Percentiles rank a stretch among this genome's conserved stretches.
Evolutionary conservation across 2,797 vertebrate species (phyloP).

Genomic region (Cyclopterus lumpus): DNA sequence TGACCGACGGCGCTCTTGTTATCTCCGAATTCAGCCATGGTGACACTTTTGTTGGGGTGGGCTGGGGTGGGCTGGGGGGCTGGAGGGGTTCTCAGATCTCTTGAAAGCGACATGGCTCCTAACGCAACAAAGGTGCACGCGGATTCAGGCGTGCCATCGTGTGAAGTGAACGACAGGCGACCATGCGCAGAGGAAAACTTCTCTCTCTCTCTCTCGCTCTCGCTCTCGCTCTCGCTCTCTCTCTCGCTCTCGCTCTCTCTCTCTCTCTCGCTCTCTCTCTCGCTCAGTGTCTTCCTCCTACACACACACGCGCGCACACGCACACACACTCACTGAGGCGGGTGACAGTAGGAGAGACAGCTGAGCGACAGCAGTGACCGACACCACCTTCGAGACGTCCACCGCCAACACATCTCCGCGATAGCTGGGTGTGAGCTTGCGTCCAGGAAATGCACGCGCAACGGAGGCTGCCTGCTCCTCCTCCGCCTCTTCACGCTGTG

Average conservation of each 20-base stretch:
- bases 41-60: conserved; percentile 21
- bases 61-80: too few relatives aligned
- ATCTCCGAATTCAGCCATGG: conserved; percentile 87
- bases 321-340: neutral
- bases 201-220: conserved; percentile 36
- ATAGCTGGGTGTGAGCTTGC: conserved; percentile 49
- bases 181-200: conserved; percentile 64
- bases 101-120: conserved; percentile 24
- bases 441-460: conserved; percentile 40
- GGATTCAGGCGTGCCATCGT: conserved; percentile 62
- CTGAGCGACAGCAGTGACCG: conserved; percentile 42
- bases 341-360: conserved; percentile 15
- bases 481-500: neutral
- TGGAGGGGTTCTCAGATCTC: conserved; percentile 8
- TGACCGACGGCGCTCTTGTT: conserved; percentile 81
- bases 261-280: conserved; percentile 33
- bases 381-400: conserved; percentile 59
- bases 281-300: neutral
- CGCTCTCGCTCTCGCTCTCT: conserved; percentile 1
- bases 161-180: conserved; percentile 38
- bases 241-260: conserved; percentile 32
- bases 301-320: neutral
- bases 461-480: conserved; percentile 2
- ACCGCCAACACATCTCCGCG: conserved; percentile 22
- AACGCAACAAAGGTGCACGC: conserved; percentile 26